Conservation (phyloP, 2,113 vertebrate genomes). For the Phylloscopus trochiloides region DNA sequence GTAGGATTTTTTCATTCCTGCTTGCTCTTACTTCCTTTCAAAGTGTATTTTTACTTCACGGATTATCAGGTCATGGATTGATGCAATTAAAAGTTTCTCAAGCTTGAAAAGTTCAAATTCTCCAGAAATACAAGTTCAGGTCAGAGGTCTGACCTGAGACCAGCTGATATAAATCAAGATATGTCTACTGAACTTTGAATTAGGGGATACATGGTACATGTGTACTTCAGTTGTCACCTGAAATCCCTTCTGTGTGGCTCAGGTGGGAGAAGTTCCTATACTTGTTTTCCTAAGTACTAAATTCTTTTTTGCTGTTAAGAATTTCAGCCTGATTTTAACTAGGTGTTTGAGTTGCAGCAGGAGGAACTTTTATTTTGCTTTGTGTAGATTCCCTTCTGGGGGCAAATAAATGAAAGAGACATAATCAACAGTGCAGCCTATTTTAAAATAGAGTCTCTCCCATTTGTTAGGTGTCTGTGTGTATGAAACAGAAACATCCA, state of each 20-base stretch:
- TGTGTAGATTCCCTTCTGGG: neutral
- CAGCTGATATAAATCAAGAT: neutral
- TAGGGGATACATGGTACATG: neutral
- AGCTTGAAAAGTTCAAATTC: neutral
- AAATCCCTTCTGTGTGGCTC: neutral
- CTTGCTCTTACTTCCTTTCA: neutral
- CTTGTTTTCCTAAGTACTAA: neutral
- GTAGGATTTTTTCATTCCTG: neutral
- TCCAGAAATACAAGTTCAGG: neutral
- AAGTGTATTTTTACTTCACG: neutral
- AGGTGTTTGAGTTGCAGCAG: neutral
- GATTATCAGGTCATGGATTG: neutral
- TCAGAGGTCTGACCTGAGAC: neutral
- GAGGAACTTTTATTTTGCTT: neutral
- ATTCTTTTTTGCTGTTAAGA: neutral
- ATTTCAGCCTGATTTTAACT: neutral
- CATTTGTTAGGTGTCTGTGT: neutral
- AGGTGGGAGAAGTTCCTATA: neutral
- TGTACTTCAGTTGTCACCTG: neutral
- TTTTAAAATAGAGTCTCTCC: neutral
- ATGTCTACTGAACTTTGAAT: neutral
- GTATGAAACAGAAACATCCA: neutral
- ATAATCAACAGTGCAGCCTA: neutral
- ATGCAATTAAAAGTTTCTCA: neutral
- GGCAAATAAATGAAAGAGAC: neutral